Conservation (phyloP, 2,797 vertebrate genomes). For the Gobio occitaniae region DNA sequence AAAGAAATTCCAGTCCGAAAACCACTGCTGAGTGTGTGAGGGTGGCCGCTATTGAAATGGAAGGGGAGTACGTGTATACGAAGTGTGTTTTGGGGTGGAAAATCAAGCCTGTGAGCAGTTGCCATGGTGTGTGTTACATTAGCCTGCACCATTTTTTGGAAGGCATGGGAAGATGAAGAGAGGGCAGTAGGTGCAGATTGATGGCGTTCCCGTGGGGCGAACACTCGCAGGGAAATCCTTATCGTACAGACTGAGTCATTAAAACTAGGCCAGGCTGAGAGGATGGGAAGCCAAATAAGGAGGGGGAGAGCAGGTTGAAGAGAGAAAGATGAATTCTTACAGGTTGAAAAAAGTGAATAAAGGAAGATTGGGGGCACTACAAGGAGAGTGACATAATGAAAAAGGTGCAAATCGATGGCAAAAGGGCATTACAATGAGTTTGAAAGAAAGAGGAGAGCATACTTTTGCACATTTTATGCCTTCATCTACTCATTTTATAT, state of each 20-base stretch:
- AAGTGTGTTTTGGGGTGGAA: conserved; percentile 37
- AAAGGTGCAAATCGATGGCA: not conserved
- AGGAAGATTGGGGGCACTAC: not conserved
- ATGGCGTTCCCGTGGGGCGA: conserved; percentile 9
- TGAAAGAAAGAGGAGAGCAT: not conserved
- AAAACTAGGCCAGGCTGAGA: conserved; percentile 31
- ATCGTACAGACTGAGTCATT: conserved; percentile 16
- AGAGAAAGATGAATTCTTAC: conserved; percentile 7
- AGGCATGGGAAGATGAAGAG: conserved; percentile 37
- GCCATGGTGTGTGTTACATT: conserved; percentile 21
- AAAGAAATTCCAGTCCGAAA: conserved; percentile 23
- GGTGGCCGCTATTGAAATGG: not conserved
- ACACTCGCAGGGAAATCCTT: conserved; percentile 24
- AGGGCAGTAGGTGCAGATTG: conserved; percentile 39
- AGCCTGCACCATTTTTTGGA: conserved; percentile 37
- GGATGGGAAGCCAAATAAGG: not conserved
- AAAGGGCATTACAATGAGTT: conserved; percentile 4
- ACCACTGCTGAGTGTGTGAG: not conserved
- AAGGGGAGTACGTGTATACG: not conserved
- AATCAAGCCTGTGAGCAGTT: conserved; percentile 17
- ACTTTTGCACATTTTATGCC: conserved; percentile 22
- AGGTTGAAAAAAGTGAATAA: conserved; percentile 13
- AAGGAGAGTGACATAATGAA: conserved; percentile 8
- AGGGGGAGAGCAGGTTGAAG: not conserved
- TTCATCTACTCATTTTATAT: conserved; percentile 7